phyloP scores from a whole-genome alignment of 2,797 vertebrate genomes.

The Thalassophryne amazonica region DNA sequence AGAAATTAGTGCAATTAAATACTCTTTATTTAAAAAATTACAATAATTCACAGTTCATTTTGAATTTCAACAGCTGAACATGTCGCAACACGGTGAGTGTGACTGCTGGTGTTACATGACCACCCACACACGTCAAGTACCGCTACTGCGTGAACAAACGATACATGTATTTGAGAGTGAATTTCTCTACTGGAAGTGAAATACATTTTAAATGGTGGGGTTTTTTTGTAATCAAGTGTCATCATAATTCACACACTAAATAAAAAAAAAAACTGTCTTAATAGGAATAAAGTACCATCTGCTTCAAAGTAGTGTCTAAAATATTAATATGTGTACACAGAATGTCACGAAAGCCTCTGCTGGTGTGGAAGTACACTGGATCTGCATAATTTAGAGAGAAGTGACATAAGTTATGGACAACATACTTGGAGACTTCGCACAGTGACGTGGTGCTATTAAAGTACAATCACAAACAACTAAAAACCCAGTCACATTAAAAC shows the following conservation, averaged over 20 bases:
- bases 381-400: constrained; percentile 52
- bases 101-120: constrained; percentile 63
- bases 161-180: neutral
- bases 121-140: constrained; percentile 42
- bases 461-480: no score
- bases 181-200: constrained; percentile 12
- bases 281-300: no score
- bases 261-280: constrained; percentile 17
- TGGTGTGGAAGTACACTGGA: constrained; percentile 45
- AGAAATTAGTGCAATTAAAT: constrained; percentile 35
- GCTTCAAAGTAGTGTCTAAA: constrained; percentile 48
- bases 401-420: constrained; percentile 47
- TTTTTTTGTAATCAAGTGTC: constrained; percentile 11
- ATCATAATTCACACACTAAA: constrained; percentile 24
- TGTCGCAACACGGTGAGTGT: constrained; percentile 40
- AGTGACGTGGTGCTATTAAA: constrained; percentile 7
- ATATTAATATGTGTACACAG: constrained; percentile 42
- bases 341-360: constrained; percentile 35
- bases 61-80: constrained; percentile 58
- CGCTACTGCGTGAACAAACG: no score
- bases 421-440: constrained; percentile 31
- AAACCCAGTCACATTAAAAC: no score
- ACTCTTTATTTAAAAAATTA: constrained; percentile 71
- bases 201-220: constrained; percentile 13
- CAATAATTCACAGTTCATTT: constrained; percentile 75